Evolutionary conservation across 2,888 invertebrate species (phyloP), one percentile per base, ranked within the genome.

Genomic region (Adela reaumurella): DNA sequence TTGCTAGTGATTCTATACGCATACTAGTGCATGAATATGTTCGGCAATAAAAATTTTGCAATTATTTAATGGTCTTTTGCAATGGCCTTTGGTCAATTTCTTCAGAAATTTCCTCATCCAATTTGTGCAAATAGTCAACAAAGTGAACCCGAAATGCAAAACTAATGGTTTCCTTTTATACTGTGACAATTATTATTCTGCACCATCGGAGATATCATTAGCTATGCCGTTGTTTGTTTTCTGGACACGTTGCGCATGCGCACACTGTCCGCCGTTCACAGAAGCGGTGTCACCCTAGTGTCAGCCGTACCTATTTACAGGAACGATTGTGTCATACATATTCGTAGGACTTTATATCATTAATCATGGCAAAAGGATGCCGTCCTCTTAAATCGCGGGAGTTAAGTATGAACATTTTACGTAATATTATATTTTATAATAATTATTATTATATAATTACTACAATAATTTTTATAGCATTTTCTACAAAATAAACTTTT

Each of bases 141-240:
- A 8, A 24, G 8, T 24, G 14, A 35, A 35, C n/a, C 11, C 35
- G 14, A 35, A 35, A 35, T 35, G 4, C 14, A 35, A 35, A 14
- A 35, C 35, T 35, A 35, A 49, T 46, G 49, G 49, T 50, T 50
- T 5, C 47, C n/a, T 35, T 35, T 35, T 35, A 14, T 35, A 3
- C 8, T 6, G 14, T 35, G 19, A 41, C 49, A 47, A 70, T n/a
- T n/a, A 73, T 73, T 66, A 73, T 69, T 71, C 64, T 56, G 66
- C 64, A 59, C 70, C 70, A 74, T 76, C 74, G 70, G 62, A 58
- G 52, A 61, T 65, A 69, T 74, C 76, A 74, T 76, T 76, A 74
- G 67, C 61, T 66, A 66, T 62, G 65, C 64, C 59, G 61, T 55
- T 62, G 58, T 50, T 49, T 51, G 49, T 51, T 51, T 48, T 47